Conservation (phyloP, 2,113 vertebrate genomes). For the Melanerpes aurifrons region DNA sequence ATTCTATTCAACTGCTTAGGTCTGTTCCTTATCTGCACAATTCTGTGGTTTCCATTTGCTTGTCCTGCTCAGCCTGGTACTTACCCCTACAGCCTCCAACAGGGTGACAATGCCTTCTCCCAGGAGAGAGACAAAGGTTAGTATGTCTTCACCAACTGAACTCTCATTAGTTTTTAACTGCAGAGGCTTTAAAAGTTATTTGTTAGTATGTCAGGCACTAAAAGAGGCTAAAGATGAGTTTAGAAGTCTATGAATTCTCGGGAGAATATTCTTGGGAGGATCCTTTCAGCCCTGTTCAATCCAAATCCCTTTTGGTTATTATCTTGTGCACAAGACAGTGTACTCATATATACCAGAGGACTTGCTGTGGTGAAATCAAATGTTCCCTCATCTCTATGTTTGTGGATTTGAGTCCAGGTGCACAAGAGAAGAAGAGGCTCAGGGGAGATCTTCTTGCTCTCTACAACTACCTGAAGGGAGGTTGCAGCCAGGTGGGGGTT, state of each 20-base stretch:
- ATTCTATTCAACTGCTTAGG: too few species aligned
- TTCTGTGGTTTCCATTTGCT: neutral
- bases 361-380: neutral
- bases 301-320: neutral
- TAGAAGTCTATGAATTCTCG: neutral
- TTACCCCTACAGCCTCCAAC: fast-evolving
- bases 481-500: too few species aligned
- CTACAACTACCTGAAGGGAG: too few species aligned
- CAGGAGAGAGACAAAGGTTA: neutral
- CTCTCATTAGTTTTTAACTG: neutral
- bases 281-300: neutral
- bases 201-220: neutral
- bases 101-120: neutral
- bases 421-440: neutral
- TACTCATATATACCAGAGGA: neutral
- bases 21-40: neutral
- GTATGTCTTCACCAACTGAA: neutral
- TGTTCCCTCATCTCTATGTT: neutral
- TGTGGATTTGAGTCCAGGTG: neutral
- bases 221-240: neutral
- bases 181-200: neutral
- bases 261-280: neutral
- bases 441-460: too few species aligned
- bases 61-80: neutral
- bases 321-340: neutral